A percentile compares a stretch with the other conserved stretches of the same genome.
Evolutionary conservation across 2,888 invertebrate genomes (phyloP).

Genomic region (Orchesella flavescens): DNA sequence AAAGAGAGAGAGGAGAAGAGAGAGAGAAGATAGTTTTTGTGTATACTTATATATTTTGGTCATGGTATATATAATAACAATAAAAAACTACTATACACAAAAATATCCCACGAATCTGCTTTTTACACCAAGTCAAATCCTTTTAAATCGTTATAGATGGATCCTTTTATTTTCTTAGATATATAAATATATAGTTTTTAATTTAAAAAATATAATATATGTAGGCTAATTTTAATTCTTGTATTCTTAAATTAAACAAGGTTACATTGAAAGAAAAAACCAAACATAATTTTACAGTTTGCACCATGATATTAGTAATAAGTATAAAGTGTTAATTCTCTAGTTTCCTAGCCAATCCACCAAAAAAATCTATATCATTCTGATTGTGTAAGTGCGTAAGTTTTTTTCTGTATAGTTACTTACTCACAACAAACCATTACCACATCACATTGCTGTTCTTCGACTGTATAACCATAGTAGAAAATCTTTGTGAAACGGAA

Average conservation of each 20-base stretch:
- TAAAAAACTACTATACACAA: constrained; percentile 29
- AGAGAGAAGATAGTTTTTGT: constrained; percentile 28
- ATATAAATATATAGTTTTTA: constrained; percentile 37
- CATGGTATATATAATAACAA: constrained; percentile 50
- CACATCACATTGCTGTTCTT: no score
- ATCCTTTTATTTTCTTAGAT: constrained; percentile 45
- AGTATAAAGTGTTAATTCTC: neutral
- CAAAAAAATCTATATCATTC: no score
- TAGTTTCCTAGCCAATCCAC: no score
- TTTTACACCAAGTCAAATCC: constrained; percentile 22
- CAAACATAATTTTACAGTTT: constrained; percentile 9
- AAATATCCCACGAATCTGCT: constrained; percentile 45
- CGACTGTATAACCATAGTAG: no score
- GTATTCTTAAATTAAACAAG: constrained; percentile 22
- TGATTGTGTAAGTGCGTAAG: no score
- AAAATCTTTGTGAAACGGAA: no score
- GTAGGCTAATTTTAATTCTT: constrained; percentile 2
- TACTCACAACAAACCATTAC: no score
- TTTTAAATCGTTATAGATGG: constrained; percentile 44
- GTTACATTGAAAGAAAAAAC: neutral
- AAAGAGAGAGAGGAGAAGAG: constrained; percentile 22
- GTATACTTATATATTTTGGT: constrained; percentile 37
- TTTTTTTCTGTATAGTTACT: no score
- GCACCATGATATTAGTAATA: constrained; percentile 13
- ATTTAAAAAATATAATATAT: constrained; percentile 16